Evolutionary conservation across 2,113 vertebrate species (phyloP).

Genomic region (Lycocorax pyrrhopterus): DNA sequence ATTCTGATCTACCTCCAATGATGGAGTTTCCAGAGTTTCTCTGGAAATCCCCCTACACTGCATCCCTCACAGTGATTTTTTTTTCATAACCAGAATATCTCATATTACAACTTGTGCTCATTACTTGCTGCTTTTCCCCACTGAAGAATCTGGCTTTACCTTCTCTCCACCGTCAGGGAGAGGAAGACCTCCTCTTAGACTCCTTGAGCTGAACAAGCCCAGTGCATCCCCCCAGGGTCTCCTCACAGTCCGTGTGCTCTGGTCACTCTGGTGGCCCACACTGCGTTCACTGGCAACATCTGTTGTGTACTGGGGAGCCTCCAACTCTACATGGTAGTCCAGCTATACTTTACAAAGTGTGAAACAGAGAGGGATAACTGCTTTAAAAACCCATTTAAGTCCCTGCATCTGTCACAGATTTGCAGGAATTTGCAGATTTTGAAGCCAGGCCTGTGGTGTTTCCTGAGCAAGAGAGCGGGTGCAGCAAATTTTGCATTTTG

Average conservation of each 20-base stretch:
- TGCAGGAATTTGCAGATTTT: neutral
- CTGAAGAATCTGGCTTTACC: neutral
- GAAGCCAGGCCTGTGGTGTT: neutral
- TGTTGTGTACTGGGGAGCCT: neutral
- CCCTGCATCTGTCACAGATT: neutral
- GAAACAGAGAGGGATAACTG: neutral
- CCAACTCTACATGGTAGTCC: neutral
- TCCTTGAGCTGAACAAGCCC: neutral
- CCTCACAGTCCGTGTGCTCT: neutral
- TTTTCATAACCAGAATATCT: neutral
- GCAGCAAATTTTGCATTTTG: neutral
- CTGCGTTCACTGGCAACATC: neutral
- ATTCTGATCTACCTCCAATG: neutral
- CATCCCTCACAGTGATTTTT: neutral
- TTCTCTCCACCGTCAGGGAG: neutral
- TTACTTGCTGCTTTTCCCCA: neutral
- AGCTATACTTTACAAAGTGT: neutral
- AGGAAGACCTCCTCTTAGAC: neutral
- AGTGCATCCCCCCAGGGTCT: neutral
- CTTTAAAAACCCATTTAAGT: neutral
- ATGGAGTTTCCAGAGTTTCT: neutral
- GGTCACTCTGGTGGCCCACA: neutral
- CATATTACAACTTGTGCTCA: neutral
- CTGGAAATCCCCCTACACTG: neutral
- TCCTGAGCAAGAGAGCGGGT: neutral